These are phyloP conservation scores for Eurois occulta DNA, from an alignment of 2,888 invertebrate species.

Conservation along the genomic window DNA sequence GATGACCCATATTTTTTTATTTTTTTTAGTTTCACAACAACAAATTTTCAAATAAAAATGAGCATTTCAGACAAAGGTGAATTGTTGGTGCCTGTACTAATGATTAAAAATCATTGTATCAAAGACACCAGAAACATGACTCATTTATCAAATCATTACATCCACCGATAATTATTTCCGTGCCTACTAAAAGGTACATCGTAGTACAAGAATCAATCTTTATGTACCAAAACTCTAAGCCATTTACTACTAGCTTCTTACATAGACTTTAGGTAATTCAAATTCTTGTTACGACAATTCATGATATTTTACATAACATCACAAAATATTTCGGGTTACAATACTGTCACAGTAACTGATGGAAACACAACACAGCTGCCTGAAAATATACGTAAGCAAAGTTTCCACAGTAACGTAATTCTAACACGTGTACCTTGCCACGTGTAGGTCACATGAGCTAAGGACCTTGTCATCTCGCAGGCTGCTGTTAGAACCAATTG, in stretches of 20 bases:
- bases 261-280: not conserved
- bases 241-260: too few species aligned
- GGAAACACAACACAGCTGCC: not conserved
- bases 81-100: too few species aligned
- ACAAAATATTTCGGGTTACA: not conserved
- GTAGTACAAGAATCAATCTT: not conserved
- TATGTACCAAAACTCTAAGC: not conserved
- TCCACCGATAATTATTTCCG: too few species aligned
- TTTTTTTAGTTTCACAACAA: too few species aligned
- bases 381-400: not conserved
- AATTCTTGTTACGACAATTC: not conserved
- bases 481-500: not conserved
- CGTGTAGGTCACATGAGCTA: slow-evolving; percentile 1
- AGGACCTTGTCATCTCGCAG: not conserved
- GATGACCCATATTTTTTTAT: too few species aligned
- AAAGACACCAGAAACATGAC: too few species aligned
- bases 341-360: not conserved
- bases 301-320: not conserved
- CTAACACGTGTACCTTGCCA: slow-evolving; percentile 26
- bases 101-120: too few species aligned
- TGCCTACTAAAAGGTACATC: not conserved
- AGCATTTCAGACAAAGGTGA: too few species aligned
- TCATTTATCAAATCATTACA: too few species aligned
- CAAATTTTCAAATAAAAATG: too few species aligned
- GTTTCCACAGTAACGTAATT: not conserved